Conservation (phyloP, 2,797 vertebrate genomes). For the Rhincodon typus region DNA sequence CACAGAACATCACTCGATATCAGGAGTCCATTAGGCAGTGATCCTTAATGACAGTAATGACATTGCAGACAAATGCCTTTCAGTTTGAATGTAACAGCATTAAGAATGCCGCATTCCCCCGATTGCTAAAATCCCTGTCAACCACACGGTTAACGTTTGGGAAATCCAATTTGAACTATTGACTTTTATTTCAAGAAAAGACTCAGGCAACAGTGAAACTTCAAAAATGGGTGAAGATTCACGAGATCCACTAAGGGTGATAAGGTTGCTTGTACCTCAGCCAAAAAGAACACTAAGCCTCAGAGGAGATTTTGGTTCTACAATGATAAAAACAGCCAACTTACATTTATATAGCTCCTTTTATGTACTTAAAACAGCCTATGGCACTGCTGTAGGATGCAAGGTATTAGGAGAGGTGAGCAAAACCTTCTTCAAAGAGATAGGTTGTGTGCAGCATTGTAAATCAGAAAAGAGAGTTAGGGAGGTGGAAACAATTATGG, state of each 20-base stretch:
- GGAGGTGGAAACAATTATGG: not conserved
- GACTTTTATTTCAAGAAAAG: not conserved
- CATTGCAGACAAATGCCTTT: not conserved
- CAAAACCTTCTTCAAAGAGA: not conserved
- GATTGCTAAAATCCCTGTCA: not conserved
- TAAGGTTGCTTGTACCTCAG: not conserved
- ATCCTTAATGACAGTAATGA: not conserved
- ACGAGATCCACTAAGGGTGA: not conserved
- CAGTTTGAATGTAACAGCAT: not conserved
- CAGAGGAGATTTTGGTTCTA: not conserved
- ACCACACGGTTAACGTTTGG: no score
- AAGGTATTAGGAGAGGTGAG: not conserved
- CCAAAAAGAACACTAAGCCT: not conserved
- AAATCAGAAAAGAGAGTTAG: not conserved
- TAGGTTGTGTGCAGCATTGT: not conserved
- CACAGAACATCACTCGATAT: not conserved
- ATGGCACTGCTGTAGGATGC: no score
- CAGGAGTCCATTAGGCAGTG: constrained; percentile 9
- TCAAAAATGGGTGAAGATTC: not conserved
- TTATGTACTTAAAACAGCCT: not conserved
- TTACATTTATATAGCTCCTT: not conserved
- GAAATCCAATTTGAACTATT: not conserved
- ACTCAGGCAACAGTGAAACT: not conserved
- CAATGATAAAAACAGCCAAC: not conserved
- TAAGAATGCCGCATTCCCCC: not conserved